Percentiles rank a stretch among this genome's conserved stretches.
These are phyloP conservation scores for Neuroterus valhalla DNA, from an alignment of 1,140 invertebrate genomes.

Conservation along the genomic window DNA sequence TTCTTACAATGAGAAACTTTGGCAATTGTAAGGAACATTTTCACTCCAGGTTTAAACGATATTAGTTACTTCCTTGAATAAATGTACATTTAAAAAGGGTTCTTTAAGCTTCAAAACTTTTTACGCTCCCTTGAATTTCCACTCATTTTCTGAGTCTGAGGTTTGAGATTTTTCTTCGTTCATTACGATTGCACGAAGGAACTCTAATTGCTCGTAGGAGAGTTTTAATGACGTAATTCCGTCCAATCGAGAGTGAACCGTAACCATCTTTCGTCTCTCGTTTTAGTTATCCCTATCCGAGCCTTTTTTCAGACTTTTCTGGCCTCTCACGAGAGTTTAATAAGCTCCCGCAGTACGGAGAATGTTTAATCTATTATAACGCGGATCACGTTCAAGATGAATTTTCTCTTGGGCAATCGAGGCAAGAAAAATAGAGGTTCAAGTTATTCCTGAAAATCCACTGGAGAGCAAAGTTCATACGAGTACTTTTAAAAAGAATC, in stretches of 20 bases:
- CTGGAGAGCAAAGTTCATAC: too few species aligned
- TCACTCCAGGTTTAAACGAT: too few species aligned
- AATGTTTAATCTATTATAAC: conserved; percentile 17
- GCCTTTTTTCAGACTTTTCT: background rate
- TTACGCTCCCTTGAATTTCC: background rate
- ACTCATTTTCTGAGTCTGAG: background rate
- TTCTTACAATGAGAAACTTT: too few species aligned
- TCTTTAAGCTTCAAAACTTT: too few species aligned
- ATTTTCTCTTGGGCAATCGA: background rate
- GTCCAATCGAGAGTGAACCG: background rate
- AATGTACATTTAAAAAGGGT: too few species aligned
- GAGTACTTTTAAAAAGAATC: too few species aligned
- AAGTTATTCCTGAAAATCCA: background rate
- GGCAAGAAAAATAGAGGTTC: background rate
- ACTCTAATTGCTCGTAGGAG: conserved; percentile 23
- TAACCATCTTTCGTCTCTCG: background rate
- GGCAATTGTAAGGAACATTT: too few species aligned
- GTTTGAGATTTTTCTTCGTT: conserved; percentile 3
- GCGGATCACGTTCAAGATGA: background rate
- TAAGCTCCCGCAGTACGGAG: background rate
- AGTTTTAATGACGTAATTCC: conserved; percentile 21
- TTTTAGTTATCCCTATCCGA: background rate
- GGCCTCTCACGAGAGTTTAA: conserved; percentile 1
- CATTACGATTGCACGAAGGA: conserved; percentile 15
- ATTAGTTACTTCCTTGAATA: too few species aligned